phyloP scores from a whole-genome alignment of 2,113 vertebrate species.

The Solea solea region DNA sequence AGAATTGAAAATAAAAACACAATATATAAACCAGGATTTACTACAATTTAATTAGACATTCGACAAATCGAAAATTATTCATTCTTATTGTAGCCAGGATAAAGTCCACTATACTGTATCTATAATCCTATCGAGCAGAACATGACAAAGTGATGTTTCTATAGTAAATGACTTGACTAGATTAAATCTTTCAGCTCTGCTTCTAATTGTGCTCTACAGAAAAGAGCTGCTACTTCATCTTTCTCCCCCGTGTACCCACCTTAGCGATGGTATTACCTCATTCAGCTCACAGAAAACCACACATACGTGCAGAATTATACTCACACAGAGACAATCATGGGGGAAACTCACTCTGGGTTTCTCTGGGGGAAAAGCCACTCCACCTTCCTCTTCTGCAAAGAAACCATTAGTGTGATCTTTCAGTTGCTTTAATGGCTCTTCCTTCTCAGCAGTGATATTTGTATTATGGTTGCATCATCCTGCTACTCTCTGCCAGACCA shows the following conservation, averaged over 20 bases:
- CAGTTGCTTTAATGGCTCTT: conserved; percentile 60
- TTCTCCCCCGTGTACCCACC: conserved; percentile 27
- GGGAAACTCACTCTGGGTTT: too few species aligned
- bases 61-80: conserved; percentile 33
- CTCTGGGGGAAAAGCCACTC: neutral
- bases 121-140: conserved; percentile 57
- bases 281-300: neutral
- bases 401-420: conserved; percentile 65
- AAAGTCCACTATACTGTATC: conserved; percentile 46
- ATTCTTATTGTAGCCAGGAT: conserved; percentile 30
- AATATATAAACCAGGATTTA: conserved; percentile 26
- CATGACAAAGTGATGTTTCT: conserved; percentile 53
- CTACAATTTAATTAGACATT: conserved; percentile 10
- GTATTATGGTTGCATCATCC: conserved; percentile 32
- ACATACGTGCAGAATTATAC: conserved; percentile 7
- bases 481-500: neutral
- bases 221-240: conserved; percentile 29
- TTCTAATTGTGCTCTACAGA: conserved; percentile 48
- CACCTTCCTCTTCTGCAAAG: conserved; percentile 48
- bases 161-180: conserved; percentile 40
- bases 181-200: conserved; percentile 49
- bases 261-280: conserved; percentile 37
- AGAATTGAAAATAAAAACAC: conserved; percentile 13
- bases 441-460: conserved; percentile 47
- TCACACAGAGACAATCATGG: neutral